phyloP scores from a whole-genome alignment of 2,113 vertebrate genomes.

The Hassar affinis region DNA sequence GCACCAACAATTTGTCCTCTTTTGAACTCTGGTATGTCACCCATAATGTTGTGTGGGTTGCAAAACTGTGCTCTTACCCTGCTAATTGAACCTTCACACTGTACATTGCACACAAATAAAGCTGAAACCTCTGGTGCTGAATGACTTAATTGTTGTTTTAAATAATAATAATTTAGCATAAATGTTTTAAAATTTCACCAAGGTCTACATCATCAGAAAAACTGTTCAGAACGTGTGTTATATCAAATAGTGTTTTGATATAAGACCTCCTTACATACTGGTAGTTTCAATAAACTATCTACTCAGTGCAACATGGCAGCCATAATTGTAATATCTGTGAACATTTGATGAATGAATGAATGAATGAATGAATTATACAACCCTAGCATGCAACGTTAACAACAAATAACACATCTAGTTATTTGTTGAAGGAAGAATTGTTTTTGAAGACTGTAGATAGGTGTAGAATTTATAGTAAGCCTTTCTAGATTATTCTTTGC shows the following conservation, averaged over 20 bases:
- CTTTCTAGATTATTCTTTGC: conserved; percentile 28
- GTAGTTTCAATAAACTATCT: neutral
- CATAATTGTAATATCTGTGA: neutral
- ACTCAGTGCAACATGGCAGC: neutral
- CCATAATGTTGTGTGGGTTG: no score
- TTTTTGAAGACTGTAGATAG: neutral
- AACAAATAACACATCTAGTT: neutral
- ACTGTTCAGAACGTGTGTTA: neutral
- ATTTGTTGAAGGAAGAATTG: neutral
- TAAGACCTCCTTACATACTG: neutral
- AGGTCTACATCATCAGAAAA: neutral
- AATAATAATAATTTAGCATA: neutral
- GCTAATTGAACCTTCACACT: no score
- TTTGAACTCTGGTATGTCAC: no score
- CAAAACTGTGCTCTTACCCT: no score
- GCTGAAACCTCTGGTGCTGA: neutral
- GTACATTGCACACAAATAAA: neutral
- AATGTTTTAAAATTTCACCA: neutral
- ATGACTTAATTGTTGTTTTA: neutral
- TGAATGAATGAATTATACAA: neutral
- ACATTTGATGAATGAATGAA: neutral
- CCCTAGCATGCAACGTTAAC: neutral
- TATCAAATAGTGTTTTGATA: neutral
- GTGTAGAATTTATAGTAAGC: neutral
- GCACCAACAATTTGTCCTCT: no score